These are phyloP conservation scores for Lissocephala sabroskyi DNA, from an alignment of 2,888 invertebrate species.

Conservation along the genomic window DNA sequence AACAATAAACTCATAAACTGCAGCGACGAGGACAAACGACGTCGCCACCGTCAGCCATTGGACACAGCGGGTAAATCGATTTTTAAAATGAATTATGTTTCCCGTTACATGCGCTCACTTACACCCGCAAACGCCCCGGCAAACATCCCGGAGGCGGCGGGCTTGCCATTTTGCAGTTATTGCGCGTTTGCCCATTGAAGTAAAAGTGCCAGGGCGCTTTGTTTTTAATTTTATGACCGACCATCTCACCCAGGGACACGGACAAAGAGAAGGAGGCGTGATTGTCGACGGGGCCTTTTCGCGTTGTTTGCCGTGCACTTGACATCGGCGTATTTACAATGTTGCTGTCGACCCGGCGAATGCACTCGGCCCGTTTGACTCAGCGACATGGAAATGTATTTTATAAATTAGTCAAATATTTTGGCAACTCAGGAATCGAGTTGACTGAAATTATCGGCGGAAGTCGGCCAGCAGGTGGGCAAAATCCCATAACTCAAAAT, in stretches of 20 bases:
- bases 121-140: neutral
- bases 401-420: conserved; percentile 51
- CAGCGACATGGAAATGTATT: neutral
- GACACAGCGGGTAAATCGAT: conserved; percentile 47
- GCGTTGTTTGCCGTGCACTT: conserved; percentile 41
- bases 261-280: conserved; percentile 1
- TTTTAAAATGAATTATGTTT: conserved; percentile 57
- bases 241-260: no score
- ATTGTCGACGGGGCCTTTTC: conserved; percentile 18
- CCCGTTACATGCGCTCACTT: conserved; percentile 33
- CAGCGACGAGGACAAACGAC: no score
- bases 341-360: neutral
- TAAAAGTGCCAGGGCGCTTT: conserved; percentile 1
- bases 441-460: neutral
- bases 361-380: neutral
- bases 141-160: neutral
- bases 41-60: conserved; percentile 16
- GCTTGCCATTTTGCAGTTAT: conserved; percentile 1
- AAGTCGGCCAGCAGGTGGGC: neutral
- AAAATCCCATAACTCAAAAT: neutral
- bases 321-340: neutral
- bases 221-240: conserved; percentile 4
- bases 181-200: neutral
- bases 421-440: conserved; percentile 21
- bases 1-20: conserved; percentile 64